phyloP scores from a whole-genome alignment of 2,113 vertebrate genomes.

The Elephantulus edwardii region DNA sequence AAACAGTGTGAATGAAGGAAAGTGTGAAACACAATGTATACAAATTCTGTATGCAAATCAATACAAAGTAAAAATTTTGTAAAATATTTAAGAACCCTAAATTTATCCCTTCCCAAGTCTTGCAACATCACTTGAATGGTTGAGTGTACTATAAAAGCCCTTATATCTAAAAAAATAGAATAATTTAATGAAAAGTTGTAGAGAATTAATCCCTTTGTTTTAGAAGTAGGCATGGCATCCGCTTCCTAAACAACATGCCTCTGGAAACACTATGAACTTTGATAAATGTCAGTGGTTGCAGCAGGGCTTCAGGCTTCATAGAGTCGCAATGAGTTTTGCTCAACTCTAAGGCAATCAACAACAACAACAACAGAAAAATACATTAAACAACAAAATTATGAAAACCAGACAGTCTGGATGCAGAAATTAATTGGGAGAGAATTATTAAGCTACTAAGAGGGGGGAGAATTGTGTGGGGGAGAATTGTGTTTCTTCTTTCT shows the following conservation, averaged over 20 bases:
- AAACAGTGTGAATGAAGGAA: too few relatives aligned
- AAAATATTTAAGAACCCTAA: neutral
- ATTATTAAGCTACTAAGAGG: slow-evolving; percentile 36
- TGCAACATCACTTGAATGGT: neutral
- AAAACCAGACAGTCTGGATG: slow-evolving; percentile 8
- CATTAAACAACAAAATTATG: neutral
- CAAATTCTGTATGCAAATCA: too few relatives aligned
- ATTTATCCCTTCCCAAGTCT: neutral
- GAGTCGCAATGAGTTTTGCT: too few relatives aligned
- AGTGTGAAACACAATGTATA: too few relatives aligned
- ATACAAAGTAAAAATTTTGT: too few relatives aligned
- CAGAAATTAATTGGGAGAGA: neutral
- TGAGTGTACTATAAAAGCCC: neutral
- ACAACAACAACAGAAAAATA: neutral
- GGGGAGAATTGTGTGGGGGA: too few relatives aligned
- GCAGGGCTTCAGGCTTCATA: too few relatives aligned
- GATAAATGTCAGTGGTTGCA: too few relatives aligned
- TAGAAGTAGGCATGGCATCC: too few relatives aligned
- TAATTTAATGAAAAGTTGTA: neutral
- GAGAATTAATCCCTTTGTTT: neutral
- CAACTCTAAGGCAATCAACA: too few relatives aligned
- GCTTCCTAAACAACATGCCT: too few relatives aligned
- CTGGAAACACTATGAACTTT: too few relatives aligned
- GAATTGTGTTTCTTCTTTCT: neutral
- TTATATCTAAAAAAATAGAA: neutral